A percentile compares a stretch with the other conserved stretches of the same genome.
These are phyloP conservation scores for Numida meleagris DNA, from an alignment of 2,113 vertebrate genomes.

Conservation along the genomic window DNA sequence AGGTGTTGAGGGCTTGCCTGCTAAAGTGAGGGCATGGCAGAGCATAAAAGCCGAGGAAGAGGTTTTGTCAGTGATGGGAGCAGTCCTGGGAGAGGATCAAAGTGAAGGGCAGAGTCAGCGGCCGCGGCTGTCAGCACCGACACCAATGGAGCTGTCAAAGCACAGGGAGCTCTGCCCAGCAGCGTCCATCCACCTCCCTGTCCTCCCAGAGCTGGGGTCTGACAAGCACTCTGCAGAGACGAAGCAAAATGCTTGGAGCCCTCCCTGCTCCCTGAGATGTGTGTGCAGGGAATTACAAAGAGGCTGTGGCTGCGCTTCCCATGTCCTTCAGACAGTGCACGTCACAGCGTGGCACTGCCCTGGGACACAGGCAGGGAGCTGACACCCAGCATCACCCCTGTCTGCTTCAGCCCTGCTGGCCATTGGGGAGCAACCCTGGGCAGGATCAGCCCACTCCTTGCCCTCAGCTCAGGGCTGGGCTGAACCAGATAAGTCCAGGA, in stretches of 20 bases:
- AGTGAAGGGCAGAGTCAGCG: neutral
- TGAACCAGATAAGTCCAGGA: neutral
- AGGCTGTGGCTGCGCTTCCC: neutral
- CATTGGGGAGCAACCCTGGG: too few relatives aligned
- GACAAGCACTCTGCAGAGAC: slow-evolving; percentile 34
- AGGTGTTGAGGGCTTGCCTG: accelerated
- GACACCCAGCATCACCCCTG: accelerated
- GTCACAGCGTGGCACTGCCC: neutral
- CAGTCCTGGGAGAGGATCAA: neutral
- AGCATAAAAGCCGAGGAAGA: neutral
- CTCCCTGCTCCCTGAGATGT: accelerated
- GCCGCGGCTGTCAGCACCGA: neutral
- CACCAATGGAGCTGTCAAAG: neutral
- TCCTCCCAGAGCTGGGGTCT: neutral
- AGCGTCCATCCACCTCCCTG: slow-evolving; percentile 25
- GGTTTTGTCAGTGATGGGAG: neutral
- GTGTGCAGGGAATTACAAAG: neutral
- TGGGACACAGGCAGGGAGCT: neutral
- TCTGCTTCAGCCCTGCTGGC: neutral
- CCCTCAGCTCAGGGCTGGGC: accelerated
- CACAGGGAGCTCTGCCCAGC: neutral
- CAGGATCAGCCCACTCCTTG: neutral
- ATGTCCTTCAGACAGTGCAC: neutral
- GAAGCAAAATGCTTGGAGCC: neutral
- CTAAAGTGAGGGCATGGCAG: neutral